Evolutionary conservation across 1,140 invertebrate genomes (phyloP).

Genomic region (Magallana gigas): DNA sequence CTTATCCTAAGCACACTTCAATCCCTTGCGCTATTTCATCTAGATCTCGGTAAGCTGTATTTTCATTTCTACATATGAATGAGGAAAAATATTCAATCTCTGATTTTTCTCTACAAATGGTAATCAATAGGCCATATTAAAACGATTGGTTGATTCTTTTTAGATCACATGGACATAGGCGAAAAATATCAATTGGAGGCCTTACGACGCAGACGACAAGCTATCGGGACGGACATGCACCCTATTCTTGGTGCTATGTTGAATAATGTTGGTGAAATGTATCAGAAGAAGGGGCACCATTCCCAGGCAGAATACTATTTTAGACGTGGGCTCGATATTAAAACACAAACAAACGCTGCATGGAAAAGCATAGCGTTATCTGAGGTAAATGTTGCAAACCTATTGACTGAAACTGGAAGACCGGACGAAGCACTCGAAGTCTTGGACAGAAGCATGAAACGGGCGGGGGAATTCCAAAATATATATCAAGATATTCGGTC

Average conservation of each 20-base stretch:
- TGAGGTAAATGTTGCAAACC: conserved; percentile 49
- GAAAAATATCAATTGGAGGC: conserved; percentile 51
- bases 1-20: conserved; percentile 52
- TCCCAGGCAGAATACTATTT: conserved; percentile 47
- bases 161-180: conserved; percentile 48
- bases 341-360: conserved; percentile 51
- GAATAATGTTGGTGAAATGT: conserved; percentile 55
- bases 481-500: not conserved
- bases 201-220: conserved; percentile 16
- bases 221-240: conserved; percentile 52
- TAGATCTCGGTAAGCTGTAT: conserved; percentile 42
- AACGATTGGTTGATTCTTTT: not conserved
- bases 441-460: not conserved
- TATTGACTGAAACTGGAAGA: conserved; percentile 39
- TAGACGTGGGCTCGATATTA: conserved; percentile 49
- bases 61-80: not conserved
- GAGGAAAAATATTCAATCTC: no score
- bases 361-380: conserved; percentile 45
- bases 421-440: conserved; percentile 40
- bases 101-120: not conserved
- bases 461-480: not conserved
- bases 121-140: not conserved
- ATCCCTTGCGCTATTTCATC: conserved; percentile 45
- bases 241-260: conserved; percentile 52
- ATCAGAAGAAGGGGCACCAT: conserved; percentile 45